These are phyloP conservation scores for Conger conger DNA, from an alignment of 2,113 vertebrate genomes.

Conservation along the genomic window DNA sequence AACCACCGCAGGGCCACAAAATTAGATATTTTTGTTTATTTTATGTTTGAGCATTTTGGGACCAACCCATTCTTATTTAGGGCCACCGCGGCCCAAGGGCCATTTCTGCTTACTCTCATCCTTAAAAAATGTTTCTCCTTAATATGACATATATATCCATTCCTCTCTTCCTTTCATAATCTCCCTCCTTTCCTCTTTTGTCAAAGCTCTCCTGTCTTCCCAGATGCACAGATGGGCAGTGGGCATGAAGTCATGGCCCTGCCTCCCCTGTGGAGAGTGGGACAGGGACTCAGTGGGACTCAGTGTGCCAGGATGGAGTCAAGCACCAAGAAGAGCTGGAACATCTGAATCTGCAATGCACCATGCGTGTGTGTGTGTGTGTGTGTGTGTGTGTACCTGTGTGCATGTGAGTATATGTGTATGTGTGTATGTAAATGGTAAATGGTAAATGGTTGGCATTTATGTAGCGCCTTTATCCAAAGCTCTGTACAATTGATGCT, in stretches of 20 bases:
- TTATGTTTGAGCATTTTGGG: neutral
- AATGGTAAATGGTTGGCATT: too few relatives aligned
- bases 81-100: too few relatives aligned
- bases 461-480: too few relatives aligned
- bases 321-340: conserved; percentile 14
- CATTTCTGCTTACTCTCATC: neutral
- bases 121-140: neutral
- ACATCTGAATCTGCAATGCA: neutral
- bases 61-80: too few relatives aligned
- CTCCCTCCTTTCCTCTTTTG: neutral
- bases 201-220: neutral
- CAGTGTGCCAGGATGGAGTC: conserved; percentile 7
- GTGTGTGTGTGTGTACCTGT: neutral
- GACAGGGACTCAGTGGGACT: neutral
- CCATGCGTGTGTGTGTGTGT: neutral
- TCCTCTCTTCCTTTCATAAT: neutral
- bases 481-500: too few relatives aligned
- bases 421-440: neutral
- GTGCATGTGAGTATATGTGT: neutral
- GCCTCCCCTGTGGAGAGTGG: neutral
- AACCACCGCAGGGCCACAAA: too few relatives aligned
- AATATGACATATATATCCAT: neutral
- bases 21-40: too few relatives aligned
- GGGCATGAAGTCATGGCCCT: neutral
- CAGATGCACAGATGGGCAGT: conserved; percentile 23